These are phyloP conservation scores for Polia nebulosa DNA, from an alignment of 2,888 invertebrate species.

Conservation along the genomic window DNA sequence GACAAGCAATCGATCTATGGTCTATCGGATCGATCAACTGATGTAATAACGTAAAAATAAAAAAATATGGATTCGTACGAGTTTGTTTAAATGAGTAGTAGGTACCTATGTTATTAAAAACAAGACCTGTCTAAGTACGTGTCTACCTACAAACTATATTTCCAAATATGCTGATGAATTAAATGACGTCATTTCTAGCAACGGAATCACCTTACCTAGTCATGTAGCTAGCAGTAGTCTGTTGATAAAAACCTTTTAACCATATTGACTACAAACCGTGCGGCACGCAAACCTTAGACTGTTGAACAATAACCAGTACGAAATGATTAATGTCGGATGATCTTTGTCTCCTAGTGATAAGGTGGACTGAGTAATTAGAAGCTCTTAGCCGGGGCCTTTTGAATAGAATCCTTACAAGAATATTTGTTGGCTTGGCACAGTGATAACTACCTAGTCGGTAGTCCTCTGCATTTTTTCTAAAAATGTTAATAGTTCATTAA, in stretches of 20 bases:
- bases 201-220: conserved; percentile 22
- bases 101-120: neutral
- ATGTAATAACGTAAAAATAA: too few species aligned
- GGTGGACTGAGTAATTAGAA: neutral
- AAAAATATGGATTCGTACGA: neutral
- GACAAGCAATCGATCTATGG: too few species aligned
- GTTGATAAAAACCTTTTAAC: conserved; percentile 20
- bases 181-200: conserved; percentile 34
- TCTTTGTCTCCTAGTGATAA: conserved; percentile 16
- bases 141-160: neutral
- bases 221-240: conserved; percentile 15
- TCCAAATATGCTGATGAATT: conserved; percentile 21
- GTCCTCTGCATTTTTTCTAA: neutral
- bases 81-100: neutral
- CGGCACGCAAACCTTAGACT: conserved; percentile 32
- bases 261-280: conserved; percentile 33
- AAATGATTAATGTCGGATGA: conserved; percentile 16
- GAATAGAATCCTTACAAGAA: neutral
- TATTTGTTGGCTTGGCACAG: neutral
- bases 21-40: too few species aligned
- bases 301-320: conserved; percentile 24
- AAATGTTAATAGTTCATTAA: neutral
- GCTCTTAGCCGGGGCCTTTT: neutral
- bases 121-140: neutral
- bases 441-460: neutral